Evolutionary conservation across 2,113 vertebrate species (phyloP), one percentile per base, ranked within the genome.

Genomic region (Sorex fumeus): DNA sequence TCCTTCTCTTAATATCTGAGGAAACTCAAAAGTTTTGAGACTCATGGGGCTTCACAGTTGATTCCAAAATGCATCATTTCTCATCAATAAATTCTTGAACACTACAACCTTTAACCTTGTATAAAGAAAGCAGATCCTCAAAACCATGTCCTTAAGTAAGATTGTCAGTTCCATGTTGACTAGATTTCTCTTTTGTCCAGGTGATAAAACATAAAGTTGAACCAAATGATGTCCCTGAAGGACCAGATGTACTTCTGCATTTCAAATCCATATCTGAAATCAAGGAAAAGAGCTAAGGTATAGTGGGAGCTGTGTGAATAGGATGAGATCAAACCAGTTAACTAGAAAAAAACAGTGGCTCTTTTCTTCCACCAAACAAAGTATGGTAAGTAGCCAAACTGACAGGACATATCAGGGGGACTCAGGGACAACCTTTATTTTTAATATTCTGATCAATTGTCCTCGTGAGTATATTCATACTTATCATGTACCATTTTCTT

Each of bases 401-500:
- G 45, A 81, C n/a, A 40, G n/a, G 6, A 2, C 13, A 0, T 10
- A 30, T 30, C 75, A 79, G 2, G 8, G 9, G 30, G 30, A 43
- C 72, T 69, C 34, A 21, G 74, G 62, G 45, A 62, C 1, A 30
- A 23, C 2, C n/a, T 81, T n/a, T 6, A 23, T 66, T 89, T 45
- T 43, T 77, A 40, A 53, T 25, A 36, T n/a, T 50, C n/a, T 25
- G 36, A 66, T 34, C 28, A 36, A 60, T 6, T 60, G 18, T 71
- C 32, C 27, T 79, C 1, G 0, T 36, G 30, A 87, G 23, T 32
- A 77, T 4, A 47, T 57, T 75, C 16, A 36, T 69, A 80, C 30
- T 89, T 66, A 50, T 87, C 93, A 84, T 7, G 50, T 6, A 10
- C n/a, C 70, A 30, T 25, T 84, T 80, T 87, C 25, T 78, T 91